Evolutionary conservation across 2,113 vertebrate species (phyloP).

Genomic region (Melanocharis versteri): DNA sequence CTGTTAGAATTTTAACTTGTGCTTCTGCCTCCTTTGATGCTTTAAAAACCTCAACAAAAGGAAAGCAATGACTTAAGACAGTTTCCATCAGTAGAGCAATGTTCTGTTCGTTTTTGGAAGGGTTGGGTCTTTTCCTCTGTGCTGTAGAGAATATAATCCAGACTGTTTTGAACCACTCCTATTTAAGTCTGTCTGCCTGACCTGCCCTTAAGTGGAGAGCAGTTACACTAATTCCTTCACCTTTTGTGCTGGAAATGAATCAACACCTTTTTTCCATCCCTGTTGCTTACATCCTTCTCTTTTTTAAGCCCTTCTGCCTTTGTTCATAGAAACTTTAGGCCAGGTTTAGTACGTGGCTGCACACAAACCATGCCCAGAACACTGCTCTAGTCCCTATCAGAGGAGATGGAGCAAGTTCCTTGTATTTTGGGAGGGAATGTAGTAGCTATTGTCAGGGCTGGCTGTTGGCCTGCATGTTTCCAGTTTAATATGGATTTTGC

Average conservation of each 20-base stretch:
- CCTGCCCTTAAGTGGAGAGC: background rate
- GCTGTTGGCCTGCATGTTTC: background rate
- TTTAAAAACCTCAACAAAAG: background rate
- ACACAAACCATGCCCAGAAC: background rate
- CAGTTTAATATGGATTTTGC: background rate
- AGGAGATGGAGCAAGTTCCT: background rate
- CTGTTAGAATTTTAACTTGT: background rate
- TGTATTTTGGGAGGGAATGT: background rate
- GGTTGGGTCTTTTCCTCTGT: background rate
- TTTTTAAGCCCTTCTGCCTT: background rate
- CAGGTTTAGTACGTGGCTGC: background rate
- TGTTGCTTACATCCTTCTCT: background rate
- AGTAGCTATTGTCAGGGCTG: background rate
- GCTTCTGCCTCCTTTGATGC: background rate
- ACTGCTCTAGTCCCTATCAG: background rate
- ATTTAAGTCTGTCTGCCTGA: background rate
- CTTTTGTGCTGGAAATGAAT: background rate
- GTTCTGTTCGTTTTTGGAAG: background rate
- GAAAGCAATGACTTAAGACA: background rate
- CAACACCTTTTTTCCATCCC: background rate
- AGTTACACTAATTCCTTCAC: background rate
- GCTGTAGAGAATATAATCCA: background rate
- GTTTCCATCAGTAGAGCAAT: background rate
- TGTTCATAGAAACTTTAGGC: background rate
- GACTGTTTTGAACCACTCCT: background rate